phyloP scores from a whole-genome alignment of 2,888 invertebrate genomes.

The Hydrotaea diabolus region DNA sequence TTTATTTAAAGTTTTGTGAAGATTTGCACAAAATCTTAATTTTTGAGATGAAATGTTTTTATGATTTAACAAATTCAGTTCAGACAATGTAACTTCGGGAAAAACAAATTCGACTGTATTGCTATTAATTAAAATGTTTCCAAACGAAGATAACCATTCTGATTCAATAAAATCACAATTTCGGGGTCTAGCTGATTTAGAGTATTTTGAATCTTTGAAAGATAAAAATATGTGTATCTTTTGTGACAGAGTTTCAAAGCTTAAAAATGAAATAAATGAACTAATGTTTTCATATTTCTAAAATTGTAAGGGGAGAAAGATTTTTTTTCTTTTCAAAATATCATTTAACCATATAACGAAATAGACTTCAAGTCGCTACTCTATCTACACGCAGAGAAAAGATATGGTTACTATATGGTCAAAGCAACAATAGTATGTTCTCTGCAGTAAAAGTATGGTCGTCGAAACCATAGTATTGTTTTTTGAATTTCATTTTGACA shows the following conservation, averaged over 20 bases:
- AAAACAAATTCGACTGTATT: background rate
- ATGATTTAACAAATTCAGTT: background rate
- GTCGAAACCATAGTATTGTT: no score
- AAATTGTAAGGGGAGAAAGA: no score
- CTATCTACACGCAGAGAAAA: no score
- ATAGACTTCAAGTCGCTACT: no score
- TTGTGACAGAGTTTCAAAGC: conserved; percentile 10
- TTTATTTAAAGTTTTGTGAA: conserved; percentile 1
- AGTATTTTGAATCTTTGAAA: conserved; percentile 27
- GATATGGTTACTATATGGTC: no score
- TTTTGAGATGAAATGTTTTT: background rate
- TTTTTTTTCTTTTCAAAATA: no score
- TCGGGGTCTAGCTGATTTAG: conserved; percentile 33
- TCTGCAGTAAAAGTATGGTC: no score
- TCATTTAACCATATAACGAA: no score
- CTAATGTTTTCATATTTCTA: no score
- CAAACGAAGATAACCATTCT: background rate
- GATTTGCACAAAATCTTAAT: background rate
- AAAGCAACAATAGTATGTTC: no score
- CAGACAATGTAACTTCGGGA: background rate
- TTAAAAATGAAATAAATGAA: no score
- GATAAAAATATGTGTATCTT: conserved; percentile 25
- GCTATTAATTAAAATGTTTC: background rate
- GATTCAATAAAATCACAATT: conserved; percentile 39
- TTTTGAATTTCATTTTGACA: no score